These are phyloP conservation scores for Drosophila quinaria DNA, from an alignment of 2,888 invertebrate genomes.

Conservation along the genomic window DNA sequence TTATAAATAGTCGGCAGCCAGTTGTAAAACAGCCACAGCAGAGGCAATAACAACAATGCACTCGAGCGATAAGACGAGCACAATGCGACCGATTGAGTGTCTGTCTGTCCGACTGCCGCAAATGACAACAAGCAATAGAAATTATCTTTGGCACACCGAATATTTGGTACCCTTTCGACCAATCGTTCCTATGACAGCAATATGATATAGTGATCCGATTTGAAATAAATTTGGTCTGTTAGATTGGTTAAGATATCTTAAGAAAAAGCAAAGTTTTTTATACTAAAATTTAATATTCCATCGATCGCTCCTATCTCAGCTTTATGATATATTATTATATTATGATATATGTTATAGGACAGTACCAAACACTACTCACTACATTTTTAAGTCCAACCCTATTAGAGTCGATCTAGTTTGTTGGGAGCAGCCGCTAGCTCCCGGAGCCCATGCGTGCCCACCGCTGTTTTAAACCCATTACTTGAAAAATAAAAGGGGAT, in stretches of 20 bases:
- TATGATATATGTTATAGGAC: too few species aligned
- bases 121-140: neutral
- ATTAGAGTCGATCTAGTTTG: too few species aligned
- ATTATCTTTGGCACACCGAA: neutral
- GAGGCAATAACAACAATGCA: neutral
- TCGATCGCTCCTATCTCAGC: too few species aligned
- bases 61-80: slow-evolving; percentile 6
- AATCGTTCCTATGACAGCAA: neutral
- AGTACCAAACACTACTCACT: too few species aligned
- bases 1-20: slow-evolving; percentile 73
- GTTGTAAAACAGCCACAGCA: slow-evolving; percentile 13
- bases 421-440: too few species aligned
- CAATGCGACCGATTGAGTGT: neutral
- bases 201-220: neutral
- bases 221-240: neutral
- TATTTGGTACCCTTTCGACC: neutral
- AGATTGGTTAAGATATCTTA: neutral
- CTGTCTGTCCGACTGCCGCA: neutral
- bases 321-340: too few species aligned
- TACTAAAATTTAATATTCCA: too few species aligned
- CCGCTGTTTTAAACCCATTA: too few species aligned
- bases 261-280: neutral
- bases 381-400: too few species aligned
- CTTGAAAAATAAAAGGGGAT: too few species aligned
- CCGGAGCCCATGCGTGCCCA: too few species aligned